Evolutionary conservation across 2,113 vertebrate genomes (phyloP).

Genomic region (Pomatostomus ruficeps): DNA sequence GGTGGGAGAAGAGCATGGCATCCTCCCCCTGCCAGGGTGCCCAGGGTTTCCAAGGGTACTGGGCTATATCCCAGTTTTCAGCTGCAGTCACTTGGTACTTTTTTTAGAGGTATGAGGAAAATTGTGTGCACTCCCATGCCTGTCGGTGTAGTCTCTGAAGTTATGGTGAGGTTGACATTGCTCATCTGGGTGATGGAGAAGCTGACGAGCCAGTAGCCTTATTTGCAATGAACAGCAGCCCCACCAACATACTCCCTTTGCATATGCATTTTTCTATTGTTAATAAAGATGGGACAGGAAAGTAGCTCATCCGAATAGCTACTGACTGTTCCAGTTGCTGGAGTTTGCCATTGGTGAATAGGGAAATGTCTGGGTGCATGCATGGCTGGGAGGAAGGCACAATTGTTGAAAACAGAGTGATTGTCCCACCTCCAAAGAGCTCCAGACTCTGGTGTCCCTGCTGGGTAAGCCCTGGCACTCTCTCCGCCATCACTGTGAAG

Average conservation of each 20-base stretch:
- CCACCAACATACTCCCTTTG: neutral
- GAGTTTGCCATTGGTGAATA: neutral
- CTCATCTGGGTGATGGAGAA: neutral
- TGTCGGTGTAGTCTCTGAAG: neutral
- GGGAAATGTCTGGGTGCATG: neutral
- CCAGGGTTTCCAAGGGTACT: neutral
- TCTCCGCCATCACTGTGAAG: neutral
- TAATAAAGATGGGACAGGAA: neutral
- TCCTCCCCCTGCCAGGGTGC: neutral
- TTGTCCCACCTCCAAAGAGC: neutral
- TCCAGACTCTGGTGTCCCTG: neutral
- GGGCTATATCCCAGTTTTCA: neutral
- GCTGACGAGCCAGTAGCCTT: neutral
- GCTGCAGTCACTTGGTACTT: neutral
- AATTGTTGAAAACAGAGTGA: neutral
- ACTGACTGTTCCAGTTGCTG: neutral
- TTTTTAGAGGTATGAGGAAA: neutral
- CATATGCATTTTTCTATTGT: neutral
- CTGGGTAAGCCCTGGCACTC: neutral
- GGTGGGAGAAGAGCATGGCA: neutral
- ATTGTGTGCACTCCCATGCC: neutral
- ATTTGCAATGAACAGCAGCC: neutral
- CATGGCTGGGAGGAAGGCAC: neutral
- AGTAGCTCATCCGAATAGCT: neutral
- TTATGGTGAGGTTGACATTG: neutral